Evolutionary conservation across 2,113 vertebrate species (phyloP).

Genomic region (Pholis gunnellus): DNA sequence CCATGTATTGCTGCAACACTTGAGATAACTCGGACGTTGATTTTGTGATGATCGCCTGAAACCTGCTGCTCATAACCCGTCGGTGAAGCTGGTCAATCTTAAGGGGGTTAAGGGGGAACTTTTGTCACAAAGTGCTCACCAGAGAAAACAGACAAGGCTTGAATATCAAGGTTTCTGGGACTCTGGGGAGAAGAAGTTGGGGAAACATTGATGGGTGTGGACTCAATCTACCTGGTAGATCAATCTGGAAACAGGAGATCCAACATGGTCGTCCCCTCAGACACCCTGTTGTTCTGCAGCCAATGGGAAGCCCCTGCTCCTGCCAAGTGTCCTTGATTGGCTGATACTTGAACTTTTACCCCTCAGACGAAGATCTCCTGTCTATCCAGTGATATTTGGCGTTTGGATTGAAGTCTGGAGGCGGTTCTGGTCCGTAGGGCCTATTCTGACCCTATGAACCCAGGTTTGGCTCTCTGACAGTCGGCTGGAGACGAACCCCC

Average conservation of each 20-base stretch:
- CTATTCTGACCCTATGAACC: background rate
- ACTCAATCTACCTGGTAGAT: background rate
- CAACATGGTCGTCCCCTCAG: background rate
- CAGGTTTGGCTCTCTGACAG: too few relatives aligned
- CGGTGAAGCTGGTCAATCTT: background rate
- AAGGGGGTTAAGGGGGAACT: background rate
- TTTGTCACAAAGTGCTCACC: background rate
- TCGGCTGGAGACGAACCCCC: background rate
- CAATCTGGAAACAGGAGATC: background rate
- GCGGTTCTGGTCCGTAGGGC: background rate
- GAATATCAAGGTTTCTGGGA: too few relatives aligned
- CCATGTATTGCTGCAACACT: constrained; percentile 1
- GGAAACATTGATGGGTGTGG: background rate
- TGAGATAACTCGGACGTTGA: background rate
- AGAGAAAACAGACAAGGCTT: too few relatives aligned
- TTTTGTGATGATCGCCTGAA: background rate
- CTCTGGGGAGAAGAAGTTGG: too few relatives aligned
- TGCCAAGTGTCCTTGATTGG: constrained; percentile 47
- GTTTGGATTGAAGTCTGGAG: background rate
- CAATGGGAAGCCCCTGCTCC: constrained; percentile 2
- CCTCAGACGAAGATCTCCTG: background rate
- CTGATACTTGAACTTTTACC: constrained; percentile 20
- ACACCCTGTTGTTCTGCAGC: background rate
- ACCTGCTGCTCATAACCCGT: background rate
- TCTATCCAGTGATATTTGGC: background rate